These are phyloP conservation scores for Steinernema khuongi DNA, from an alignment of 1,140 invertebrate species.

Conservation along the genomic window DNA sequence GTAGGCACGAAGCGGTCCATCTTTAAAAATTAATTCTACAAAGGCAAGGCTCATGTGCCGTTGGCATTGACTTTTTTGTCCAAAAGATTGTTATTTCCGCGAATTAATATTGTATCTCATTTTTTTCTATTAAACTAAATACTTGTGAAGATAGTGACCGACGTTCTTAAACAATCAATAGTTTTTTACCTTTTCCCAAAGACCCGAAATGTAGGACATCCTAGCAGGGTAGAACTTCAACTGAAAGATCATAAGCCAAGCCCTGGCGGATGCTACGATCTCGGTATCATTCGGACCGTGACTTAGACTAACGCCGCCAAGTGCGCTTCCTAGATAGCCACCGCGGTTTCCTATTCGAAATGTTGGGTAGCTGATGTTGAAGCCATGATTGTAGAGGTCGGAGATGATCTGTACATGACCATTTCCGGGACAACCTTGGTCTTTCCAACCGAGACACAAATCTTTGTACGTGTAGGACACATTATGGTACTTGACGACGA, in stretches of 20 bases:
- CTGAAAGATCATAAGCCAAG: conserved; percentile 58
- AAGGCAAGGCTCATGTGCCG: too few species aligned
- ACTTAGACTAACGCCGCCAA: conserved; percentile 52
- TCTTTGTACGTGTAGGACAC: conserved; percentile 47
- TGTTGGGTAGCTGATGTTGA: conserved; percentile 57
- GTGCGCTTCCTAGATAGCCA: conserved; percentile 50
- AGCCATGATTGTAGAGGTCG: conserved; percentile 54
- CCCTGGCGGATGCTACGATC: conserved; percentile 48
- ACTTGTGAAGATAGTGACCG: conserved; percentile 12
- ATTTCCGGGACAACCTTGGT: conserved; percentile 53
- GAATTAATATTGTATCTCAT: too few species aligned
- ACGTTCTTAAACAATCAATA: not conserved
- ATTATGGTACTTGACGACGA: conserved; percentile 46
- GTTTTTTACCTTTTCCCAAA: conserved; percentile 51
- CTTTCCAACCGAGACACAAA: conserved; percentile 43
- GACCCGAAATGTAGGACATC: conserved; percentile 47
- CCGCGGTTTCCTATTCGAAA: conserved; percentile 47
- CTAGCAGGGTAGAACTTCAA: conserved; percentile 52
- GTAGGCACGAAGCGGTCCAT: too few species aligned
- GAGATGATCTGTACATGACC: conserved; percentile 50
- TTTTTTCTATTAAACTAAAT: not conserved
- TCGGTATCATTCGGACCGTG: conserved; percentile 45
- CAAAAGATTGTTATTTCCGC: too few species aligned
- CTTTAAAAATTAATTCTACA: too few species aligned
- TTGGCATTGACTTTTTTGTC: too few species aligned